Percentiles rank a stretch among this genome's conserved stretches.
phyloP scores from a whole-genome alignment of 2,113 vertebrate genomes.

The Trematocara variabile region DNA sequence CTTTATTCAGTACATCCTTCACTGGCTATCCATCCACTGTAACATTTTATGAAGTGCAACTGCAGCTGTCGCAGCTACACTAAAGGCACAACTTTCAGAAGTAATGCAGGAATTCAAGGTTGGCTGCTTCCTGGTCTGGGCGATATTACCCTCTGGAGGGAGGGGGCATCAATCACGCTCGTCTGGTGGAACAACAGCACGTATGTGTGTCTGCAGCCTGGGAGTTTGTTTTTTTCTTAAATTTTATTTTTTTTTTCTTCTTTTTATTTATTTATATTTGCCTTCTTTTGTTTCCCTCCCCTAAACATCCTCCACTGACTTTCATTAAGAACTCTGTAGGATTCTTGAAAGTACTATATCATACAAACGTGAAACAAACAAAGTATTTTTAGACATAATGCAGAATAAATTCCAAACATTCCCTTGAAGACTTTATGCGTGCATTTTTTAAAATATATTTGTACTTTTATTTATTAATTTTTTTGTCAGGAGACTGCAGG shows the following conservation, averaged over 20 bases:
- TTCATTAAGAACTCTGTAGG: slow-evolving; percentile 1
- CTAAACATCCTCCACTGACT: background rate
- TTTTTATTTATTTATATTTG: slow-evolving; percentile 15
- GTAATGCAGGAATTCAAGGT: slow-evolving; percentile 60
- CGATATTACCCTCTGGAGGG: slow-evolving; percentile 55
- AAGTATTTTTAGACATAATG: background rate
- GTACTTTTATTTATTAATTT: background rate
- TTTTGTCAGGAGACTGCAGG: fast-evolving
- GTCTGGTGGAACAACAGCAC: slow-evolving; percentile 37
- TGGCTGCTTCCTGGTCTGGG: slow-evolving; percentile 56
- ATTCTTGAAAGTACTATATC: background rate
- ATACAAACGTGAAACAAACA: background rate
- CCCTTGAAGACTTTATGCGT: background rate
- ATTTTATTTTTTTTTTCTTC: background rate
- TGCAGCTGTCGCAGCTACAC: slow-evolving; percentile 39
- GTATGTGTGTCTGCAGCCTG: background rate
- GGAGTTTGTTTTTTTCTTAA: background rate
- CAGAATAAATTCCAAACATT: background rate
- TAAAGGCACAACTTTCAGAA: slow-evolving; percentile 39
- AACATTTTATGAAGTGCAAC: slow-evolving; percentile 62
- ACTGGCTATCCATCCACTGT: slow-evolving; percentile 53
- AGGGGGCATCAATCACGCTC: slow-evolving; percentile 55
- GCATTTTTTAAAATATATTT: background rate
- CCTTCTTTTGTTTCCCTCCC: background rate
- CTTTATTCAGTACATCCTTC: slow-evolving; percentile 52